Conservation (phyloP, 2,113 vertebrate species). For the Pangasianodon gigas region DNA sequence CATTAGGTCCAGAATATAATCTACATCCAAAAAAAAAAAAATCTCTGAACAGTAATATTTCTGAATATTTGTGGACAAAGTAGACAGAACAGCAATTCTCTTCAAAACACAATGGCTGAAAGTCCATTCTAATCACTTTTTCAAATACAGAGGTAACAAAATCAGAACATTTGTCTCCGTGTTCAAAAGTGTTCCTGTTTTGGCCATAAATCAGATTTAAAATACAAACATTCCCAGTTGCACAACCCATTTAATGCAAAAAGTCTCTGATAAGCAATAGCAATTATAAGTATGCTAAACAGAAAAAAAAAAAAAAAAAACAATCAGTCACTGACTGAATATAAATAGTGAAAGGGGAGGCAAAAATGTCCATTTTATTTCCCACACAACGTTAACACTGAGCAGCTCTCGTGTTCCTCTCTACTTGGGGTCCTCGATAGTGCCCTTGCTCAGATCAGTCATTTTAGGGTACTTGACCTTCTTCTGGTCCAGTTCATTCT, state of each 20-base stretch:
- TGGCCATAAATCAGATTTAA: conserved; percentile 62
- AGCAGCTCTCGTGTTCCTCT: conserved; percentile 55
- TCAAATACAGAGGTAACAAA: conserved; percentile 60
- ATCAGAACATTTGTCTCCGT: conserved; percentile 56
- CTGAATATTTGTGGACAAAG: conserved; percentile 41
- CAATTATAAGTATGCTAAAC: conserved; percentile 52
- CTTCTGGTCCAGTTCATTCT: conserved; percentile 99
- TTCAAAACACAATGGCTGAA: conserved; percentile 43
- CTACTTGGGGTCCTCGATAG: conserved; percentile 97
- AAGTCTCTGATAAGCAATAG: conserved; percentile 57
- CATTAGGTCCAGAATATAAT: not conserved
- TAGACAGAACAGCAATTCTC: conserved; percentile 34
- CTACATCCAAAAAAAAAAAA: not conserved
- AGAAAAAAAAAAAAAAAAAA: conserved; percentile 70
- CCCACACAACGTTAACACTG: conserved; percentile 49
- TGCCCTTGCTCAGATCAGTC: conserved; percentile 98
- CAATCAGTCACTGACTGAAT: conserved; percentile 68
- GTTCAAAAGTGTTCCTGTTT: conserved; percentile 59
- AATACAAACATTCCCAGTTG: conserved; percentile 64
- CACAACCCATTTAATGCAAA: conserved; percentile 63
- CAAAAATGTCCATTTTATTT: conserved; percentile 61
- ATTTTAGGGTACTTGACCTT: conserved; percentile 99
- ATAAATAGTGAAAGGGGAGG: conserved; percentile 74
- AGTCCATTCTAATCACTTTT: conserved; percentile 27
- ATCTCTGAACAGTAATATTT: conserved; percentile 15